Base-by-base conservation (phyloP, 1,140 invertebrate species). In the Samia ricini region DNA sequence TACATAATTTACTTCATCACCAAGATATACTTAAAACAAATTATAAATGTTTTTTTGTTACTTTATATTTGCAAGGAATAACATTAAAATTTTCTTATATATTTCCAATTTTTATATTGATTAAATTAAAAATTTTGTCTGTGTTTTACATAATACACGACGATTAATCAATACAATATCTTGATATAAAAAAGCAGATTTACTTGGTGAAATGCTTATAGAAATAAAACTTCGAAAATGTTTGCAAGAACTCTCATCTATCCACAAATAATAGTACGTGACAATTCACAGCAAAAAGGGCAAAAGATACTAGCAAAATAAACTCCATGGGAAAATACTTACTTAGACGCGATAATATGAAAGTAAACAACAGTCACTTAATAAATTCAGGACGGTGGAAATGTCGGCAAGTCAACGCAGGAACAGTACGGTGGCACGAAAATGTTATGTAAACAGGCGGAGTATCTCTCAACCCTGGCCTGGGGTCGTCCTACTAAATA, bases 381-480 rank as follows among this genome's bases (percentile, higher is more conserved):
- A 81, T 85, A 85, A 87, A 85, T 82, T 84, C 76, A 74, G 72
- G 72, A 72, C 76, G 66, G 71, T 76, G 68, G 75, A 82, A 84
- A 77, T 71, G 71, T 59, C 75, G 62, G 61, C 60, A 63, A 72
- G 71, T 50, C 72, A 33, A 51, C 54, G 33, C 23, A 63, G 72
- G 48, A 61, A 61, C 64, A 62, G 42, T 50, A 51, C 63, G 60
- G 66, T 74, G 70, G 78, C 74, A 81, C 82, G 83, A 84, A 86
- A 88, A 85, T 88, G 82, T 85, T 86, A 79, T 85, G 82, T 88
- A 83, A 88, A 88, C 83, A 85, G 33, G 64, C 58, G 68, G 73
- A 59, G 71, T 83, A 78, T 88, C 84, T 83, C 79, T 77, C 72
- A 71, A 74, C 72, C 67, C 77, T 80, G 76, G 74, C 81, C 84